Evolutionary conservation across 2,888 invertebrate genomes (phyloP), one percentile per base, ranked within the genome.

Genomic region (Parascotia fuliginaria): DNA sequence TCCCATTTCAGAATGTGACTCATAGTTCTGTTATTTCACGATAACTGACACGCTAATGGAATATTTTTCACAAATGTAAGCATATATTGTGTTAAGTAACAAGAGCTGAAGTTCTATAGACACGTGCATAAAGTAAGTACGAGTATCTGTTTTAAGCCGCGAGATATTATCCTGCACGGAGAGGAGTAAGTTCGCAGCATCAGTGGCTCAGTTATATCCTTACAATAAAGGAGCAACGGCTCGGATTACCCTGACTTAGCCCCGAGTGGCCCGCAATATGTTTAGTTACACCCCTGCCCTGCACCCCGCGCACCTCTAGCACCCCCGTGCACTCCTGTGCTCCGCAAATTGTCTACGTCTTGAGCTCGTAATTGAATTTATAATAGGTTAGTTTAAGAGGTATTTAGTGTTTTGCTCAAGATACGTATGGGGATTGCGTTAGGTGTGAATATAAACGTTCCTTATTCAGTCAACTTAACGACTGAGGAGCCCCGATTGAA

Each of bases 321-420:
- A n/a, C n/a, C 44, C 33, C 44, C 41, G 11, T 53, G 27, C 33
- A 28, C 57, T 47, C 58, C 54, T 39, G 45, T 72, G 69, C 50
- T 77, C 77, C 77, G 75, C 84, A 83, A 85, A 88, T 85, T 85
- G 83, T 87, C 82, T 84, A 65, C 82, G 80, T 84, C 86, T 85
- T 85, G 79, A 82, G 81, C 70, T 70, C 79, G 81, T 90, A 88
- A 89, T 90, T 88, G 89, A 89, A 90, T 89, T 88, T 89, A 89
- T 90, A 90, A 90, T 88, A 79, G 87, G 83, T 85, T 84, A 86
- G 86, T 88, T 87, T 81, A 85, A 77, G 79, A 74, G 79, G 85
- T 87, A 83, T 88, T 87, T 85, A 87, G 83, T 78, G 78, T 83
- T 79, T 80, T 79, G 75, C 66, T 54, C 55, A 59, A 60, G 60